Evolutionary conservation across 1,140 invertebrate genomes (phyloP).

Genomic region (Caenorhabditis brenneri): DNA sequence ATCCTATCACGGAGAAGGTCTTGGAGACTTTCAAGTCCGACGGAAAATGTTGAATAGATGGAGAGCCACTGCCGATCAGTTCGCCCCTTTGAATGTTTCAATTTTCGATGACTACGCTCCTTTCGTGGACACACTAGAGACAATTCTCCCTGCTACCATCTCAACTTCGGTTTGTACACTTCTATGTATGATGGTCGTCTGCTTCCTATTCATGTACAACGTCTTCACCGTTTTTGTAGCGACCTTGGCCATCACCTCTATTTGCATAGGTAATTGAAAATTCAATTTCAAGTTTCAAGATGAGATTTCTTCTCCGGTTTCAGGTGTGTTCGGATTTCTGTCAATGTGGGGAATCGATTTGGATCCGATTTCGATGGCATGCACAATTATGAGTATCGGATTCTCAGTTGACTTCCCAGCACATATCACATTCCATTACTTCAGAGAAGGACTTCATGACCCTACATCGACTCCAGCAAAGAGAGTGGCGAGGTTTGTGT

Average conservation of each 20-base stretch:
- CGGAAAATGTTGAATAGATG: conserved; percentile 58
- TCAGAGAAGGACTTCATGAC: conserved; percentile 72
- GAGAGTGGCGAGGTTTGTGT: conserved; percentile 43
- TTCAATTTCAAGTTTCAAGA: not conserved
- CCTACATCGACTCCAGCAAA: conserved; percentile 28
- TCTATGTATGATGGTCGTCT: conserved; percentile 71
- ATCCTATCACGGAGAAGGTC: conserved; percentile 60
- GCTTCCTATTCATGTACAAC: conserved; percentile 72
- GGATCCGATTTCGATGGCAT: conserved; percentile 73
- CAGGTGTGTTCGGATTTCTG: conserved; percentile 72
- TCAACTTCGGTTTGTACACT: conserved; percentile 72
- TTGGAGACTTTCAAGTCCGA: conserved; percentile 60
- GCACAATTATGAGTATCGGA: conserved; percentile 73
- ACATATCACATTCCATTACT: conserved; percentile 72
- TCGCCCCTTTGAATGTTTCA: conserved; percentile 25
- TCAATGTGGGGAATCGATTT: conserved; percentile 71
- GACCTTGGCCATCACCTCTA: conserved; percentile 71
- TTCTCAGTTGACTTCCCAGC: conserved; percentile 73
- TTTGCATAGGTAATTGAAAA: conserved; percentile 67
- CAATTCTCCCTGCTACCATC: conserved; percentile 71
- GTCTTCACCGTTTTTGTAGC: conserved; percentile 71
- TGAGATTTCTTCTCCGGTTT: no score
- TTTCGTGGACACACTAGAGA: conserved; percentile 65
- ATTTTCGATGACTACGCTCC: conserved; percentile 52
- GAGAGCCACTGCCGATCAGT: conserved; percentile 62